Conservation (phyloP, 2,797 vertebrate genomes). For the Varecia variegata region DNA sequence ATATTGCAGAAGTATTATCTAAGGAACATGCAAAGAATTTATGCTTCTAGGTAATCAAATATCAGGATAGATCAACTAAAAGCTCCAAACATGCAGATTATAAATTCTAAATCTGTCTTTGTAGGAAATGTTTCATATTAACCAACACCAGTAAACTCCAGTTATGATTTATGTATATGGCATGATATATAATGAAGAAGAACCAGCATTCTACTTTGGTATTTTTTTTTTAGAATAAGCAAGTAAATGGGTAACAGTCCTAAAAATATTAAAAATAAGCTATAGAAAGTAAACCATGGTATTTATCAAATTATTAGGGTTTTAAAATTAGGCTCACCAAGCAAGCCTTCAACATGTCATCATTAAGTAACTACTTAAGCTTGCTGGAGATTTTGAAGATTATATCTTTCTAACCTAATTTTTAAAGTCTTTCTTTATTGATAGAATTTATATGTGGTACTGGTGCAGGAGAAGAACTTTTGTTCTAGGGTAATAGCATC, state of each 20-base stretch:
- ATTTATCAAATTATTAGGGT: neutral
- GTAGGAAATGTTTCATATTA: neutral
- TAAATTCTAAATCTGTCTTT: neutral
- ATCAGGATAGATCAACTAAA: neutral
- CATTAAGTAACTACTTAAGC: neutral
- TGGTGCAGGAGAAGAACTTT: neutral
- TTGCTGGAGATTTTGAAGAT: neutral
- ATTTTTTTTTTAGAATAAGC: neutral
- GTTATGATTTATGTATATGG: neutral
- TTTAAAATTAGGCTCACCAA: neutral
- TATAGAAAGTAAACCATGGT: neutral
- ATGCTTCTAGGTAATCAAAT: neutral
- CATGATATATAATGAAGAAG: neutral
- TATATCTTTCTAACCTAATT: neutral
- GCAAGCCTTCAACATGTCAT: neutral
- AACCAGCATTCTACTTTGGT: neutral
- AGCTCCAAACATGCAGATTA: neutral
- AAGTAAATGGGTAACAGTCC: neutral
- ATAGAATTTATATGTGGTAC: neutral
- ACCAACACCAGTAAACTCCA: neutral
- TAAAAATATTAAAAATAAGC: neutral
- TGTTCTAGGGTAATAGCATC: neutral
- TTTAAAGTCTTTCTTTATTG: neutral
- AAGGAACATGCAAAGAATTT: neutral
- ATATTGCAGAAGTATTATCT: neutral